Percentiles rank a stretch among this genome's conserved stretches.
Evolutionary conservation across 2,797 vertebrate species (phyloP).

Genomic region (Periparus ater): DNA sequence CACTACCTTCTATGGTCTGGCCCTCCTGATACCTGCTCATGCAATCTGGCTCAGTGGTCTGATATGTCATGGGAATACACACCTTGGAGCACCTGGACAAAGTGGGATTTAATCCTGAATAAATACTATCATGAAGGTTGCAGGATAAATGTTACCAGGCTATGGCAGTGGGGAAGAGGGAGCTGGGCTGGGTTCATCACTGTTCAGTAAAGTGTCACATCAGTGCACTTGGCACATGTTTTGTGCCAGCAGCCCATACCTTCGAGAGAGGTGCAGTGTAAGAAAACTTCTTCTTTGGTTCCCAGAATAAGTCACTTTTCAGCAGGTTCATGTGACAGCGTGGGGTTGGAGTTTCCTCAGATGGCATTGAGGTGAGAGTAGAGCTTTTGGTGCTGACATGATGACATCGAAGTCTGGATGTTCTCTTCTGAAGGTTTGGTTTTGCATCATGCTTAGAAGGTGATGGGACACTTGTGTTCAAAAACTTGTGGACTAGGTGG

Average conservation of each 20-base stretch:
- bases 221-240: not conserved
- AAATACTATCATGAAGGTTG: rapidly evolving
- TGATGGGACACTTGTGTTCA: not conserved
- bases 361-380: not conserved
- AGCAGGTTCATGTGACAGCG: rapidly evolving
- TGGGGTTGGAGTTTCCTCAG: not conserved
- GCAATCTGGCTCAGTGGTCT: not conserved
- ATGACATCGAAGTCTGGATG: not conserved
- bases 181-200: not conserved
- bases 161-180: not conserved
- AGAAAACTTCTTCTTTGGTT: not conserved
- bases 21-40: rapidly evolving
- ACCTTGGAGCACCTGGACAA: not conserved
- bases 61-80: not conserved
- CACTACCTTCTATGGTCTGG: not conserved
- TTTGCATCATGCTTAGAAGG: not conserved
- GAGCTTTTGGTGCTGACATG: not conserved
- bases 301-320: not conserved
- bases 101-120: not conserved
- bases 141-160: not conserved
- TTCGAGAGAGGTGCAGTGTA: not conserved
- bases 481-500: not conserved
- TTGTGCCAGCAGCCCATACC: not conserved
- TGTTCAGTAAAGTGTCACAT: not conserved
- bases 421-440: not conserved